phyloP scores from a whole-genome alignment of 2,113 vertebrate species.

The Ictalurus punctatus region DNA sequence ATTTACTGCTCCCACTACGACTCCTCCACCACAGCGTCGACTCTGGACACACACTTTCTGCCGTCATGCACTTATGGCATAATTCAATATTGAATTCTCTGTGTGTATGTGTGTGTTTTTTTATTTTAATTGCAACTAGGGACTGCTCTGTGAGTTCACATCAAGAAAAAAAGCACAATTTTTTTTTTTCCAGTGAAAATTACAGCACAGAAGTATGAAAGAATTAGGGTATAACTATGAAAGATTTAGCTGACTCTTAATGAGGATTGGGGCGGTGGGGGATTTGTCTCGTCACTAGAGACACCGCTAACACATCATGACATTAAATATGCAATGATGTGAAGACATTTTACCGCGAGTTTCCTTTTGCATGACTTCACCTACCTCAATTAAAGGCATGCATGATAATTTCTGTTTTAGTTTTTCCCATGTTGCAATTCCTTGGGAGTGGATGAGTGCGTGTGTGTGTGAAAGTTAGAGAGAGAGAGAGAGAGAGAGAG shows the following conservation, averaged over 20 bases:
- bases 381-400: slow-evolving; percentile 66
- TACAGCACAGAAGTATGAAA: slow-evolving; percentile 70
- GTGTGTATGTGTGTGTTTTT: neutral
- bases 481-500: neutral
- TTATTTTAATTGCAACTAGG: slow-evolving; percentile 45
- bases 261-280: slow-evolving; percentile 60
- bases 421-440: slow-evolving; percentile 38
- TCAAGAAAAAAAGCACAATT: slow-evolving; percentile 63
- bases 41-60: slow-evolving; percentile 37
- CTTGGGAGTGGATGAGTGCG: slow-evolving; percentile 29
- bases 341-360: slow-evolving; percentile 70
- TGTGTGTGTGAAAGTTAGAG: neutral
- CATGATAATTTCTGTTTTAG: slow-evolving; percentile 47
- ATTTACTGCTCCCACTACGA: slow-evolving; percentile 33
- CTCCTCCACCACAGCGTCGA: slow-evolving; percentile 30
- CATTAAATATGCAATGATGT: slow-evolving; percentile 75
- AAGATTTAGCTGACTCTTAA: slow-evolving; percentile 74
- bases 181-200: slow-evolving; percentile 66
- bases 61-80: slow-evolving; percentile 48
- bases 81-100: slow-evolving; percentile 59
- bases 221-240: slow-evolving; percentile 73
- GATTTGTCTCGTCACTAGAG: slow-evolving; percentile 59
- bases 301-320: slow-evolving; percentile 71
- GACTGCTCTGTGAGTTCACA: slow-evolving; percentile 55
- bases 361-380: slow-evolving; percentile 72